These are phyloP conservation scores for Lymantria dispar DNA, from an alignment of 2,888 invertebrate genomes.

Conservation along the genomic window DNA sequence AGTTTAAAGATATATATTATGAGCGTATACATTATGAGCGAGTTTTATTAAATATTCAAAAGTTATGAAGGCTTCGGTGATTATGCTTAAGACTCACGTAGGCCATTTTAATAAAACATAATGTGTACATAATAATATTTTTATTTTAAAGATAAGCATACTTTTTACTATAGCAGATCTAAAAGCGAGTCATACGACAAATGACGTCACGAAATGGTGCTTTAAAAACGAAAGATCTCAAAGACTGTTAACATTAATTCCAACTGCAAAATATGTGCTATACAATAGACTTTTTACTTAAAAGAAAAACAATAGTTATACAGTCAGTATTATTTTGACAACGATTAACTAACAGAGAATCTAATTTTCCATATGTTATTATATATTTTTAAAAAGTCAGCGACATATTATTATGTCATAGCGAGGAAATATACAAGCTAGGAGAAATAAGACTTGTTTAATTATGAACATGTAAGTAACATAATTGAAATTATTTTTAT, in stretches of 20 bases:
- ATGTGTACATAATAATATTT: slow-evolving; percentile 16
- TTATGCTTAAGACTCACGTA: slow-evolving; percentile 29
- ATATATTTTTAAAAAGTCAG: slow-evolving; percentile 34
- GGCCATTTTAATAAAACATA: slow-evolving; percentile 25
- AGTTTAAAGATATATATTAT: slow-evolving; percentile 35
- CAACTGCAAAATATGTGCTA: slow-evolving; percentile 49
- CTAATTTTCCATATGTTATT: slow-evolving; percentile 48
- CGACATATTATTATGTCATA: slow-evolving; percentile 22
- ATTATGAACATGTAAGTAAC: slow-evolving; percentile 23
- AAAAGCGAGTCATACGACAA: slow-evolving; percentile 12
- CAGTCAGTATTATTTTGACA: slow-evolving; percentile 55
- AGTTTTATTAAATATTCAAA: slow-evolving; percentile 31
- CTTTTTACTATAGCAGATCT: slow-evolving; percentile 13
- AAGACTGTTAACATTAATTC: slow-evolving; percentile 53
- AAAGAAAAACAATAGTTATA: slow-evolving; percentile 57
- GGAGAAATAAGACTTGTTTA: slow-evolving; percentile 13
- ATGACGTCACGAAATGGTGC: slow-evolving; percentile 30
- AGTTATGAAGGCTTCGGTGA: slow-evolving; percentile 23
- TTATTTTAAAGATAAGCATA: slow-evolving; percentile 17
- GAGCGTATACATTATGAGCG: slow-evolving; percentile 22
- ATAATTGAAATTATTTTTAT: background rate
- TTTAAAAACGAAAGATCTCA: slow-evolving; percentile 44
- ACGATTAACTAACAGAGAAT: slow-evolving; percentile 62
- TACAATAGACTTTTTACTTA: slow-evolving; percentile 44
- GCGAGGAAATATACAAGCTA: slow-evolving; percentile 27